Base-by-base conservation (phyloP, 2,797 vertebrate species). In the Distichodus sexfasciatus region DNA sequence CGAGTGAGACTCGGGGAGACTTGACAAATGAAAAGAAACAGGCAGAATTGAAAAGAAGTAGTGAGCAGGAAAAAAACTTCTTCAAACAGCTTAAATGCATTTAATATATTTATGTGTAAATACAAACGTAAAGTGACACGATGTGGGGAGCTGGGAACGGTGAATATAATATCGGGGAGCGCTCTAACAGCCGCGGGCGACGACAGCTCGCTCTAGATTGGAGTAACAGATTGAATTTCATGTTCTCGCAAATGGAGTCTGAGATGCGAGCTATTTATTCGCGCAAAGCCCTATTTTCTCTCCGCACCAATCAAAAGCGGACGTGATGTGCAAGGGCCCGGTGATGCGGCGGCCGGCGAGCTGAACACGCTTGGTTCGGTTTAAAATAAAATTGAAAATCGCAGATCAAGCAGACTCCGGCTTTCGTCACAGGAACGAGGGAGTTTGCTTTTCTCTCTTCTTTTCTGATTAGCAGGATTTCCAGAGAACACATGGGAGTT, bases 181-280 rank as follows among this genome's bases (percentile, higher is more conserved):
- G 87, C 85, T 84, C 81, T 87, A 87, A 85, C 86, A 76, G 85
- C 85, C 83, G 82, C 82, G 83, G 86, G 83, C 78, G 86, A 85
- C 87, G 89, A 83, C 85, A 84, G 83, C 57, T 64, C 76, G 78
- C 78, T 78, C 78, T 79, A 77, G 85, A 88, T 84, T 85, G 86
- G 82, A 87, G 81, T 65, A 81, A 75, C 79, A 86, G 86, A 91
- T 89, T 88, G 86, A 89, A 90, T 91, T 90, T 89, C 88, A 86
- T 89, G 88, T 89, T 89, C 86, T 87, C 84, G 84, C 83, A 90
- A 89, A 91, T 88, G 83, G 84, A 89, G 85, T 89, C 87, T 88
- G 85, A 90, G 87, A 88, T 78, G 82, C 81, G 84, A 87, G 87
- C 85, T 88, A 85, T 88, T 86, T 88, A 85, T 89, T 85, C 79